Conservation (phyloP, 2,113 vertebrate species). For the Syngnathus scovelli region DNA sequence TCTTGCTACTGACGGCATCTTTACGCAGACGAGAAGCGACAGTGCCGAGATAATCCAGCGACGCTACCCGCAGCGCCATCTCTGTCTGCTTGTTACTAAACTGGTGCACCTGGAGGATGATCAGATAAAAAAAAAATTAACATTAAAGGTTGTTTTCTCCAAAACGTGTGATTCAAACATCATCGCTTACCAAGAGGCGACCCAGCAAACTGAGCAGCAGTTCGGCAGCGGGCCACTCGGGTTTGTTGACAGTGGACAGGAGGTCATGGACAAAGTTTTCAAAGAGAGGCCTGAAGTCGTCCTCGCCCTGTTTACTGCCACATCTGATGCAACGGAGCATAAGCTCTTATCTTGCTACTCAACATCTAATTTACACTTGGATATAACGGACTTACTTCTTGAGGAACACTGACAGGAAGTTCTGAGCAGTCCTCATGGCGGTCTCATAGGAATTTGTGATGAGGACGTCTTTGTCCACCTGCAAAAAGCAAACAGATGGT, state of each 20-base stretch:
- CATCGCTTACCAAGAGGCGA: constrained; percentile 82
- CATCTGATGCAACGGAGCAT: constrained; percentile 70
- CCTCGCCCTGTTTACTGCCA: constrained; percentile 97
- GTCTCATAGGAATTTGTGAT: constrained; percentile 97
- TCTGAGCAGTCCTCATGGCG: constrained; percentile 97
- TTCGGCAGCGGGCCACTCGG: constrained; percentile 97
- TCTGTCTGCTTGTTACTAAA: constrained; percentile 99
- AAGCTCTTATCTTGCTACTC: too few relatives aligned
- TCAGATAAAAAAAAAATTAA: background rate
- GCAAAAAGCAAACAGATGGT: constrained; percentile 21
- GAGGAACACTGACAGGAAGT: constrained; percentile 96
- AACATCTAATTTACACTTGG: background rate
- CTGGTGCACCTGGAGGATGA: constrained; percentile 83
- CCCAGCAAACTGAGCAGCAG: constrained; percentile 93
- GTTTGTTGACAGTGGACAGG: constrained; percentile 93
- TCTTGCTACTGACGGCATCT: constrained; percentile 91
- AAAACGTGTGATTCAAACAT: background rate
- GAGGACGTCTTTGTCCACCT: constrained; percentile 92
- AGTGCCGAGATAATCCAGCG: constrained; percentile 96
- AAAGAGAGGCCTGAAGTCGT: constrained; percentile 96
- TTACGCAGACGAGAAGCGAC: constrained; percentile 92
- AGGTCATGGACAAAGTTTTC: constrained; percentile 99
- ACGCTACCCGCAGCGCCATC: constrained; percentile 96
- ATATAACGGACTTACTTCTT: constrained; percentile 82
- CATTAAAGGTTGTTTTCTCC: background rate